Base-by-base conservation (phyloP, 2,113 vertebrate species). In the Colaptes auratus region DNA sequence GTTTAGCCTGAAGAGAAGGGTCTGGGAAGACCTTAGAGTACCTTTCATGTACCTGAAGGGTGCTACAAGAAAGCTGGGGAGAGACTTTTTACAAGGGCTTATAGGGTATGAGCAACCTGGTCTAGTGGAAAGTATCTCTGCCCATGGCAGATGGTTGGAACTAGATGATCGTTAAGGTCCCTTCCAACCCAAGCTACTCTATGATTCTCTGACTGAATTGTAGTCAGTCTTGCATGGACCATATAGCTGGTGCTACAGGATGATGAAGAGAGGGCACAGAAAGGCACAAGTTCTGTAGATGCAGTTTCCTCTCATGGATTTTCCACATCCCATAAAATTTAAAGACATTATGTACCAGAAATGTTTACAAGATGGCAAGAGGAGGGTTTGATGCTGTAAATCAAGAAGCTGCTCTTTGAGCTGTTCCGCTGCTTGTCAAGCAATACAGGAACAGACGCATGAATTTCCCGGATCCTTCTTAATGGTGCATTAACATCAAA, bases 401-500 rank as follows among this genome's bases (percentile, higher is more conserved):
- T 74, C 59, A 75, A 18, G 3, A 9, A 76, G 60, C 77, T 55
- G 53, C 81, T 93, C 67, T 81, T 80, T 63, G 88, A 82, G 72
- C 75, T 82, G 33, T 39, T 86, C 79, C 90, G 42, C 66, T 90
- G 60, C 64, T 58, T 82, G 71, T 87, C 91, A 85, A 72, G 65
- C 0, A 0, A 66, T 55, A 31, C 13, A 59, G 71, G 61, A 95
- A 35, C 46, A 86, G 78, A 65, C 3, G 0, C 10, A 18, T 78
- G 71, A 86, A 92, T 16, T 81, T 83, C 50, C 31, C 14, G 1
- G 73, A 30, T 94, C 46, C 66, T 82, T 88, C 82, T 90, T 86
- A 89, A 71, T 92, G 58, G 31, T 55, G 64, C 21, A 20, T 90
- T 90, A 72, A 77, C 75, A 81, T 93, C 83, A 89, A 92, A 94